These are phyloP conservation scores for Drosophila busckii DNA, from an alignment of 1,140 invertebrate species.

Conservation along the genomic window DNA sequence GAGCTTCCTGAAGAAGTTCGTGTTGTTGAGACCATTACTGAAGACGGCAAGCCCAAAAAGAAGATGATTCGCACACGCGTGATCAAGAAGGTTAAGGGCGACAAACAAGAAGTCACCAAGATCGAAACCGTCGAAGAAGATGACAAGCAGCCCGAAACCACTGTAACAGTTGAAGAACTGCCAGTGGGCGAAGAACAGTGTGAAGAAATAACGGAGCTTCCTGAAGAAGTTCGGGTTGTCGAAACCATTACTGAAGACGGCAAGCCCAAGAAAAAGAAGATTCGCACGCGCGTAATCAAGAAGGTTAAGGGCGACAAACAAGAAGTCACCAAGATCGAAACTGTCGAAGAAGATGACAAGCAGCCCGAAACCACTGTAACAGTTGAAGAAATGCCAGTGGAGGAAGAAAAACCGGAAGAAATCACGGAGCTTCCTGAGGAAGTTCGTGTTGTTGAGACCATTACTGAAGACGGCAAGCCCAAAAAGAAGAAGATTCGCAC, in stretches of 20 bases:
- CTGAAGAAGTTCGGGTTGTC: no score
- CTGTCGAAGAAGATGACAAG: conserved; percentile 16
- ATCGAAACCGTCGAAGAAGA: conserved; percentile 32
- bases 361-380: no score
- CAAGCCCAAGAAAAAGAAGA: conserved; percentile 27
- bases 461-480: conserved; percentile 20
- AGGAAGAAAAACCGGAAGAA: conserved; percentile 44
- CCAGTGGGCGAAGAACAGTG: conserved; percentile 31
- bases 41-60: conserved; percentile 61
- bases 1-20: conserved; percentile 36
- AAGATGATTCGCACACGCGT: conserved; percentile 68
- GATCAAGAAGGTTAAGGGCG: conserved; percentile 51
- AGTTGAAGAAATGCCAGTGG: conserved; percentile 36
- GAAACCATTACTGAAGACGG: conserved; percentile 30
- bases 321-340: conserved; percentile 66
- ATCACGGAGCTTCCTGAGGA: no score
- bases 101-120: conserved; percentile 55
- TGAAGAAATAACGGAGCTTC: conserved; percentile 51
- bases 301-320: conserved; percentile 44
- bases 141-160: no score
- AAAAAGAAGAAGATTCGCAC: conserved; percentile 42
- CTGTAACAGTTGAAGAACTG: conserved; percentile 37
- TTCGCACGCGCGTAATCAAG: conserved; percentile 45
- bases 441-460: conserved; percentile 31
- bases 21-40: conserved; percentile 40